Evolutionary conservation across 2,888 invertebrate species (phyloP).

Genomic region (Chorisops tibialis): DNA sequence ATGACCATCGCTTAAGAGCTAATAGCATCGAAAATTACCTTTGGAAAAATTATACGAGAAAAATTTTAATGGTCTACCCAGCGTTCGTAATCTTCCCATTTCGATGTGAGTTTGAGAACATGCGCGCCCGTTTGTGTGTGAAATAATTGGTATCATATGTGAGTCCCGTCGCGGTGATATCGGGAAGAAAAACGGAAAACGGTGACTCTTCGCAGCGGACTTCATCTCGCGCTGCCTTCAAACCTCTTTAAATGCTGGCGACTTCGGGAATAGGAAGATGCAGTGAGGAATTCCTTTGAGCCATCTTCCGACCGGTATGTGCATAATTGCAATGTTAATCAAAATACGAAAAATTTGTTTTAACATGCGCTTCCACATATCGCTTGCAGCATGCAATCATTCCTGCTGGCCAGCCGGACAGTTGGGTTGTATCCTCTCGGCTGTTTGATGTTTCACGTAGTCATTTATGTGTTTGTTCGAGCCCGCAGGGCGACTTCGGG

Average conservation of each 20-base stretch:
- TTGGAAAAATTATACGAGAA: slow-evolving; percentile 29
- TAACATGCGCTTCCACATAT: slow-evolving; percentile 4
- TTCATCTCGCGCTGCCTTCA: background rate
- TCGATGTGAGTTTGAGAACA: background rate
- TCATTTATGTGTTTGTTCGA: no score
- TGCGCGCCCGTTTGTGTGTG: slow-evolving; percentile 4
- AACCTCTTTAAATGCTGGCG: background rate
- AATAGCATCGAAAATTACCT: slow-evolving; percentile 28
- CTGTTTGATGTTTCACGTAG: slow-evolving; percentile 2
- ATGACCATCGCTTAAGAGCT: slow-evolving; percentile 22
- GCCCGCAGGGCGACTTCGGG: no score
- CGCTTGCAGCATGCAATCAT: slow-evolving; percentile 1
- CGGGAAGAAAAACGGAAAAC: slow-evolving; percentile 9
- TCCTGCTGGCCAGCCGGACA: background rate
- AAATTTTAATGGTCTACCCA: slow-evolving; percentile 25
- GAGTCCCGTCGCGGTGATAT: slow-evolving; percentile 4
- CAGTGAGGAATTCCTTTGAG: slow-evolving; percentile 25
- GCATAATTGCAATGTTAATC: slow-evolving; percentile 28
- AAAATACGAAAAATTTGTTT: slow-evolving; percentile 24
- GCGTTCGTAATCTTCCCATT: background rate
- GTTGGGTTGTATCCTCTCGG: no score
- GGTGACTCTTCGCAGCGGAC: background rate
- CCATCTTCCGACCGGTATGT: slow-evolving; percentile 25
- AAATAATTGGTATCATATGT: slow-evolving; percentile 18
- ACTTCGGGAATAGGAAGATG: background rate